A percentile compares a stretch with the other conserved stretches of the same genome.
Evolutionary conservation across 2,797 vertebrate species (phyloP).

Genomic region (Erpetoichthys calabaricus): DNA sequence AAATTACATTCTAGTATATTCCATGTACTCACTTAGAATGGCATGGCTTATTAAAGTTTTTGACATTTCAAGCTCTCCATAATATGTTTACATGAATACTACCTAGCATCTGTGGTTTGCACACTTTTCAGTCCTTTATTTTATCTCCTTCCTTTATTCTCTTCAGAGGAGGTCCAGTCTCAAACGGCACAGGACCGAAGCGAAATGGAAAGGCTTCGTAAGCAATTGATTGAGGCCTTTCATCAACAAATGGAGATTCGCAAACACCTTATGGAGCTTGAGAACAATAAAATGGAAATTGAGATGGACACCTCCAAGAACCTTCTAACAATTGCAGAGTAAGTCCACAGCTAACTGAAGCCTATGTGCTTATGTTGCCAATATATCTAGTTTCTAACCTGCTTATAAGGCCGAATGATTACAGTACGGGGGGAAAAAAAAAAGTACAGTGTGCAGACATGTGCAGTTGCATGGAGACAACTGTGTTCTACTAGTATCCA

Average conservation of each 20-base stretch:
- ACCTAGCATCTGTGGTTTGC: background rate
- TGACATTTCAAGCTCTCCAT: no score
- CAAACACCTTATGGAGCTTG: conserved; percentile 66
- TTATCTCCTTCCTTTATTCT: background rate
- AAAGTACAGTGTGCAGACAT: no score
- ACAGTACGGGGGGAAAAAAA: background rate
- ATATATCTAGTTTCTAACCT: no score
- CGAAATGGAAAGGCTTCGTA: conserved; percentile 56
- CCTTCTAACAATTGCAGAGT: conserved; percentile 68
- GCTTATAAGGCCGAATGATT: background rate
- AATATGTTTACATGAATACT: no score
- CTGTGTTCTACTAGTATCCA: no score
- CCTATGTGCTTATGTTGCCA: no score
- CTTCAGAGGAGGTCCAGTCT: conserved; percentile 65
- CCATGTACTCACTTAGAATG: no score
- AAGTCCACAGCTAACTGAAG: no score
- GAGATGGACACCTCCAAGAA: conserved; percentile 72
- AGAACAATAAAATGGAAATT: conserved; percentile 63
- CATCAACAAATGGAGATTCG: conserved; percentile 70
- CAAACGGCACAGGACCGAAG: conserved; percentile 50
- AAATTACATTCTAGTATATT: no score
- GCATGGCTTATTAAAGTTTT: no score
- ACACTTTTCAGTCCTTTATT: background rate
- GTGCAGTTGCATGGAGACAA: no score
- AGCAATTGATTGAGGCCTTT: conserved; percentile 65